Evolutionary conservation across 2,888 invertebrate genomes (phyloP), one percentile per base, ranked within the genome.

Genomic region (Cinara cedri): DNA sequence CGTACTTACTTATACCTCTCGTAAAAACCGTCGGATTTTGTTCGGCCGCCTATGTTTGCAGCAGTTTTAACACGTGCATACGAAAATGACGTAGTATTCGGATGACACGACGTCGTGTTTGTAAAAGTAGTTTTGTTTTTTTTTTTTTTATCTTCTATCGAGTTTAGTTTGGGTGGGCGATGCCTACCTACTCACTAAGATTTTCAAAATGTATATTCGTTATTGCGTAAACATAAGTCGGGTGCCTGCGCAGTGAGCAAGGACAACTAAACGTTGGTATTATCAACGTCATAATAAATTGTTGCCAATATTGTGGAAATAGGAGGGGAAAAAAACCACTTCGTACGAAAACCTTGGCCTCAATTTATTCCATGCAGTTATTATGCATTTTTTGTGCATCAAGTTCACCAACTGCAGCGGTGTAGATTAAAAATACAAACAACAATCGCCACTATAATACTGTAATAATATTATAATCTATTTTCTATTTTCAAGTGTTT

Each of bases 301-400:
- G 54, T 63, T 63, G 34, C 63, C 63, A 34, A 63, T 63, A 65
- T 44, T 74, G 6, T 66, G 44, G 46, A 68, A 76, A 76, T 19
- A 57, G 19, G 66, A 57, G 34, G 66, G 46, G 66, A 66, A 66
- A 34, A 34, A 34, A 34, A 34, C 34, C 34, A 6, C n/a, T 44
- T 66, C 55, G 26, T 19, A 16, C 13, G n/a, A 34, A 65, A 34
- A 78, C 78, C 78, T 78, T 78, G 78, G 70, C 70, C 78, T 51
- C 78, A 70, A 60, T 78, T n/a, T n/a, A n/a, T n/a, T 57, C n/a
- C 1, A 51, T 62, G 10, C 63, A 49, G 16, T 42, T 66, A 46
- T 66, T 66, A 60, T 78, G 78, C 78, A 78, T 70, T 78, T 78
- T 57, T 26, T 57, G 46, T 68, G 68, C 66, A 78, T 34, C 70